A percentile compares a stretch with the other conserved stretches of the same genome.
phyloP scores from a whole-genome alignment of 2,888 invertebrate genomes.

The Eutolmus rufibarbis region DNA sequence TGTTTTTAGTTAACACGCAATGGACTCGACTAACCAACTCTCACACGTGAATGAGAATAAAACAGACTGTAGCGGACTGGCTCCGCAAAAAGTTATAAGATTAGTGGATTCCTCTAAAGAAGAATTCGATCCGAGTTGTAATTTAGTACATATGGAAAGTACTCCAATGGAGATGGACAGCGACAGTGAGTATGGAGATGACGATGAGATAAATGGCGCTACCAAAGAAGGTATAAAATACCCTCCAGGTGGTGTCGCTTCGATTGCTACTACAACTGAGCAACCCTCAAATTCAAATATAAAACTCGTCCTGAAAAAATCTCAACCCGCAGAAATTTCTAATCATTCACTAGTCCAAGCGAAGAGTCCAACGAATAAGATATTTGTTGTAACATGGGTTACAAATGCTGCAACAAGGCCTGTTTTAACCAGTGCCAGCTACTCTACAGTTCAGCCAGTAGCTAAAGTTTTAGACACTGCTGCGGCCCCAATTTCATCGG shows the following conservation, averaged over 20 bases:
- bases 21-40: neutral
- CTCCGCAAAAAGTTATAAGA: neutral
- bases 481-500: neutral
- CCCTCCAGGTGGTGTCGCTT: neutral
- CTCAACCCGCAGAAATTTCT: conserved; percentile 29
- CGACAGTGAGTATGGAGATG: conserved; percentile 15
- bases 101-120: neutral
- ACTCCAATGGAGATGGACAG: neutral
- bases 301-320: conserved; percentile 44
- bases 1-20: neutral
- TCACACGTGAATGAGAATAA: neutral
- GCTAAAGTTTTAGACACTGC: neutral
- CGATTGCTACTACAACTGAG: neutral
- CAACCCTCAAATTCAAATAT: conserved; percentile 21
- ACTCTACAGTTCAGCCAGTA: conserved; percentile 23
- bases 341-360: conserved; percentile 25
- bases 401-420: conserved; percentile 39
- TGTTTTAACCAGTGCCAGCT: conserved; percentile 31
- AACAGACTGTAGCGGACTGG: neutral
- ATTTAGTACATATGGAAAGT: neutral
- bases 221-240: neutral
- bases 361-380: conserved; percentile 36
- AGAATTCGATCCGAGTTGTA: neutral
- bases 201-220: neutral
- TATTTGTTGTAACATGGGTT: conserved; percentile 43